A percentile compares a stretch with the other conserved stretches of the same genome.
Evolutionary conservation across 2,888 invertebrate genomes (phyloP).

Genomic region (Galerucella calmariensis): DNA sequence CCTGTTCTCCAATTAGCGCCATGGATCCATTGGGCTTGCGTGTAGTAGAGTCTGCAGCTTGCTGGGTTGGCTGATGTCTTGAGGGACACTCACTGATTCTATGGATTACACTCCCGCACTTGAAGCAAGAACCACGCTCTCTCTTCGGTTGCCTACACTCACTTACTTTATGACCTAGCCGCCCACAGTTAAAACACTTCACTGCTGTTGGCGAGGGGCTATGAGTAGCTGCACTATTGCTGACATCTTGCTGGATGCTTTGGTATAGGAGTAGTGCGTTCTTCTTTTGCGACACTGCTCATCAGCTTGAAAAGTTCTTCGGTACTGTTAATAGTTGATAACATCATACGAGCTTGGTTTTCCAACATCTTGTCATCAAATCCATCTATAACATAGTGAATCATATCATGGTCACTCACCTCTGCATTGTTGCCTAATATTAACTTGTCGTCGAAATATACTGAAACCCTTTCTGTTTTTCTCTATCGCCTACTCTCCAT

Average conservation of each 20-base stretch:
- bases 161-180: no score
- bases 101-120: no score
- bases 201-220: no score
- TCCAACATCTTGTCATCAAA: conserved; percentile 20
- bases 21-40: not conserved
- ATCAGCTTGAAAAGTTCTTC: no score
- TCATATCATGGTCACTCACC: conserved; percentile 16
- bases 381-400: conserved; percentile 19
- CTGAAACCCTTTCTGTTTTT: conserved; percentile 5
- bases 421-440: conserved; percentile 19
- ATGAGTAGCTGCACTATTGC: no score
- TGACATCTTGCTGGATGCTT: no score
- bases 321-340: conserved; percentile 2
- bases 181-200: no score
- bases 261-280: no score
- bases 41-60: conserved; percentile 10
- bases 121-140: no score
- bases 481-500: conserved; percentile 14
- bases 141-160: no score
- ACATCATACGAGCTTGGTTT: conserved; percentile 38
- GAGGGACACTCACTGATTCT: no score
- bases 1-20: not conserved
- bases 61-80: not conserved
- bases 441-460: conserved; percentile 12
- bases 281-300: no score